These are phyloP conservation scores for Eudasyphora cyanicolor DNA, from an alignment of 2,888 invertebrate genomes.

Conservation along the genomic window DNA sequence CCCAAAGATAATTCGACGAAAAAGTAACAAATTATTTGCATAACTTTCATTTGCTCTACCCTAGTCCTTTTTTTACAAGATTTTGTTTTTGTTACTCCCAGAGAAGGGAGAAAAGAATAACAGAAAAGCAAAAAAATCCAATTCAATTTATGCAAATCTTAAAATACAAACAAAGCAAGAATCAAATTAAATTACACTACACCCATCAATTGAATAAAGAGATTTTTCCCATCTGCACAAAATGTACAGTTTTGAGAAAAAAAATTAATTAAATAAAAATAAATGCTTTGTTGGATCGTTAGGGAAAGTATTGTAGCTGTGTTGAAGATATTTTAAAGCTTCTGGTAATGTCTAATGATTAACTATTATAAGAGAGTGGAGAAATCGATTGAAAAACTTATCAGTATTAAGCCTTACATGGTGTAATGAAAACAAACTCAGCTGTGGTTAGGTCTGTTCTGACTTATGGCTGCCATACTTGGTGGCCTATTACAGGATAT, in stretches of 20 bases:
- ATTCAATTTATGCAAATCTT: conserved; percentile 1
- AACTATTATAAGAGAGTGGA: no score
- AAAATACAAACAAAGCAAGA: not conserved
- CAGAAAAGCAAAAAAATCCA: not conserved
- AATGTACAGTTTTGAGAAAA: not conserved
- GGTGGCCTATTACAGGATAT: no score
- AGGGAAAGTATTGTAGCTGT: no score
- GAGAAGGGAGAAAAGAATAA: not conserved
- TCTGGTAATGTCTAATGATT: no score
- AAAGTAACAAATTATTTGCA: not conserved
- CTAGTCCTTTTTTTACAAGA: not conserved
- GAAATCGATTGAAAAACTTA: no score
- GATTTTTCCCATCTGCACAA: not conserved
- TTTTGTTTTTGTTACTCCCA: not conserved
- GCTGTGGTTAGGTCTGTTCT: no score
- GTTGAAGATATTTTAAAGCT: no score
- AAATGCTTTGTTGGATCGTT: no score
- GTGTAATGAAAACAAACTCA: no score
- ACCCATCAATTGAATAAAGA: not conserved
- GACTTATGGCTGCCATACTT: no score
- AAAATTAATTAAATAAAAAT: not conserved
- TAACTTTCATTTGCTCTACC: not conserved
- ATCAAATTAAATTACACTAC: not conserved
- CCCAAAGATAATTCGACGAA: not conserved
- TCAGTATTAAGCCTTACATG: no score